These are phyloP conservation scores for Forpus xanthops DNA, from an alignment of 2,797 vertebrate genomes.

Conservation along the genomic window DNA sequence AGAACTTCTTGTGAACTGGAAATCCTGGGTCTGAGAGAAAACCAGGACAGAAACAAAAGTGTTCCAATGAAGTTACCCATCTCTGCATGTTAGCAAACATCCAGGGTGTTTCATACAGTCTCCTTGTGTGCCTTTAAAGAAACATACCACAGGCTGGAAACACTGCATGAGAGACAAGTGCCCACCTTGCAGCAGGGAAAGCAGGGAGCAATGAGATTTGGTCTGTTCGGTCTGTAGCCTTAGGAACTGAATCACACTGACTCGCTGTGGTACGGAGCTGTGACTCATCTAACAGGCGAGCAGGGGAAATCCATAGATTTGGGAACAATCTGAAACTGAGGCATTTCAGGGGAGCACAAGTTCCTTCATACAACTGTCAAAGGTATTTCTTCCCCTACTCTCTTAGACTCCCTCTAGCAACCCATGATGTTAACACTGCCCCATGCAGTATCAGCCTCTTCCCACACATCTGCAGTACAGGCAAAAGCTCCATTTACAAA, in stretches of 20 bases:
- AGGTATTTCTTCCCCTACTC: neutral
- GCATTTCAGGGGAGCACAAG: neutral
- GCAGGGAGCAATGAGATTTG: neutral
- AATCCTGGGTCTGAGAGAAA: neutral
- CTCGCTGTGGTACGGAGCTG: neutral
- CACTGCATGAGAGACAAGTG: fast-evolving
- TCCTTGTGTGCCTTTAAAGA: neutral
- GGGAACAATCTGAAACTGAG: neutral
- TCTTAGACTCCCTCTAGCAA: neutral
- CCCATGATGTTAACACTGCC: neutral
- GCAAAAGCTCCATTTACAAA: neutral
- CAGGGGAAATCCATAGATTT: neutral
- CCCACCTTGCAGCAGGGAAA: neutral
- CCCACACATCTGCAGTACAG: neutral
- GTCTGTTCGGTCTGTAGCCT: neutral
- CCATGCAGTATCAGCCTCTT: neutral
- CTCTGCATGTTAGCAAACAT: neutral
- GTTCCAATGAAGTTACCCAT: neutral
- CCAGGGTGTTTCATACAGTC: neutral
- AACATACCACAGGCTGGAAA: neutral
- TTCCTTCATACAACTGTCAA: neutral
- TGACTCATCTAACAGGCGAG: neutral
- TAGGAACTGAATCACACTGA: neutral
- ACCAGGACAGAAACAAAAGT: neutral
- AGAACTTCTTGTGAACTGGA: neutral